These are phyloP conservation scores for Nicator chloris DNA, from an alignment of 2,113 vertebrate genomes.

Conservation along the genomic window DNA sequence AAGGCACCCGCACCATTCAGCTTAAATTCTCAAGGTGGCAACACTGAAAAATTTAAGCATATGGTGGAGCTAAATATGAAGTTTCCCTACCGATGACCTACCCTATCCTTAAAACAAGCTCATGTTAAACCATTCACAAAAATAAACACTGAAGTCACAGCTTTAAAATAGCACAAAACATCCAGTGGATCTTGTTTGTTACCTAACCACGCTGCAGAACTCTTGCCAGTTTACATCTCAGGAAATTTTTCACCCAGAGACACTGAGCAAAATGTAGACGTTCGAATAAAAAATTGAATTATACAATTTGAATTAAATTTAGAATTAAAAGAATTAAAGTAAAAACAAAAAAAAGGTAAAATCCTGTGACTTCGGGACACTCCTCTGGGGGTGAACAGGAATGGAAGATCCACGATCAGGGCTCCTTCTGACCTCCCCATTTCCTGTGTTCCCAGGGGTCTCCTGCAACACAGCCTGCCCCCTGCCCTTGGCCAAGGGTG, in stretches of 20 bases:
- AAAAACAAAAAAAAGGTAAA: too few species aligned
- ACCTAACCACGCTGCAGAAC: neutral
- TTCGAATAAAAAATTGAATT: neutral
- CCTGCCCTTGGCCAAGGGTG: neutral
- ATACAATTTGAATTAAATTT: neutral
- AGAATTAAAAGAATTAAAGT: neutral
- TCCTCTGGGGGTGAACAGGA: neutral
- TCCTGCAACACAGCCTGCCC: neutral
- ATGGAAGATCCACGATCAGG: neutral
- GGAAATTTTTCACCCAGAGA: neutral
- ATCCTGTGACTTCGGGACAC: neutral
- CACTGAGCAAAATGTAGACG: neutral
- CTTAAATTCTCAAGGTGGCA: neutral
- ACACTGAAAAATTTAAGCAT: neutral
- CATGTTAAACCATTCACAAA: slow-evolving; percentile 8
- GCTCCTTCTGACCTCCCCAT: neutral
- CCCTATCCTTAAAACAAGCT: neutral
- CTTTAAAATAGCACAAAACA: slow-evolving; percentile 30
- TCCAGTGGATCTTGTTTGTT: neutral
- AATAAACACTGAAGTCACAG: slow-evolving; percentile 46
- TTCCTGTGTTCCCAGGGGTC: neutral
- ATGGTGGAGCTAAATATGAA: slow-evolving; percentile 27
- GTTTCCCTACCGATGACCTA: neutral
- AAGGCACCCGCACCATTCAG: neutral
- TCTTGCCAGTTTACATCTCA: neutral